phyloP scores from a whole-genome alignment of 2,113 vertebrate genomes.

The Myxocyprinus asiaticus region DNA sequence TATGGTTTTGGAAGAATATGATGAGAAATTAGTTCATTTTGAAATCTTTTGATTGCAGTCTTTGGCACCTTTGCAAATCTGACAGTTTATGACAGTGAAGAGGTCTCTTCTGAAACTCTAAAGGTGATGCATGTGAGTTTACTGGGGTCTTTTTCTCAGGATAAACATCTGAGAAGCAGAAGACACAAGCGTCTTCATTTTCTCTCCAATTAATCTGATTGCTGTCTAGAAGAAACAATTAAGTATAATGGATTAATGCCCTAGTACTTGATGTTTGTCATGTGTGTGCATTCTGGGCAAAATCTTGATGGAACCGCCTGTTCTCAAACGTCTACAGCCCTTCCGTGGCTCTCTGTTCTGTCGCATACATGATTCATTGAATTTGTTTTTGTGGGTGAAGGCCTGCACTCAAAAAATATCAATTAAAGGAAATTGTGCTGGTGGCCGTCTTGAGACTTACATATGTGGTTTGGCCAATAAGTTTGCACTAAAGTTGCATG shows the following conservation, averaged over 20 bases:
- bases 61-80: too few relatives aligned
- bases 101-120: too few relatives aligned
- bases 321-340: slow-evolving; percentile 52
- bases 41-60: too few relatives aligned
- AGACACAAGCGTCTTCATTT: too few relatives aligned
- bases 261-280: slow-evolving; percentile 37
- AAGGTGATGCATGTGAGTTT: too few relatives aligned
- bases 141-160: too few relatives aligned
- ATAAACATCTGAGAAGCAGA: too few relatives aligned
- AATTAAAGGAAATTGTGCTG: slow-evolving; percentile 63
- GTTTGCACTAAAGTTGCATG: slow-evolving; percentile 31
- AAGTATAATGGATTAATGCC: slow-evolving; percentile 11
- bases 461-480: slow-evolving; percentile 60
- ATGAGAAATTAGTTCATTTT: too few relatives aligned
- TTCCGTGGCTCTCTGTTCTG: slow-evolving; percentile 55
- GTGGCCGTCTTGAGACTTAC: slow-evolving; percentile 58
- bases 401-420: slow-evolving; percentile 62
- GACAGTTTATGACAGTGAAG: too few relatives aligned
- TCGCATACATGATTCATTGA: slow-evolving; percentile 52
- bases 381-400: slow-evolving; percentile 55
- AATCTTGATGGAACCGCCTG: slow-evolving; percentile 48
- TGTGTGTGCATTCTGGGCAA: slow-evolving; percentile 31
- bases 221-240: too few relatives aligned
- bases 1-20: too few relatives aligned
- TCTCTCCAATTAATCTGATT: too few relatives aligned